Percentiles rank a stretch among this genome's conserved stretches.
Evolutionary conservation across 2,113 vertebrate genomes (phyloP).

Genomic region (Trichechus manatus): DNA sequence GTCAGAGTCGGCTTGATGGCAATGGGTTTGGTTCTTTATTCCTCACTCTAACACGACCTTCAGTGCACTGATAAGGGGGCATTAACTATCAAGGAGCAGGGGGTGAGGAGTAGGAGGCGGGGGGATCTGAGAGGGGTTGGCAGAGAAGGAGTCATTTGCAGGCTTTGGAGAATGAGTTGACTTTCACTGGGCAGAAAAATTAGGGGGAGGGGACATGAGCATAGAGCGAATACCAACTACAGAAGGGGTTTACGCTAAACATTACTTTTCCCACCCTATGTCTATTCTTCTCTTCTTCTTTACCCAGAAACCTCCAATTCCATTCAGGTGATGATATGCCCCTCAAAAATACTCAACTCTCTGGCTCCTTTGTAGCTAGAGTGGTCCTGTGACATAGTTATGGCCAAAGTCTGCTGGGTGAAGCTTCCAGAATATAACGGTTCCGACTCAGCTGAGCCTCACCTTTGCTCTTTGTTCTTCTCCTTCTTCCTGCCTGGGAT

Average conservation of each 20-base stretch:
- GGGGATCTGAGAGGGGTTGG: background rate
- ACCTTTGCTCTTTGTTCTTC: background rate
- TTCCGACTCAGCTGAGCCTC: background rate
- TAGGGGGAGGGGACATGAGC: background rate
- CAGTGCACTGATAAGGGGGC: background rate
- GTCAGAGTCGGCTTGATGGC: background rate
- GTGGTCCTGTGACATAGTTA: background rate
- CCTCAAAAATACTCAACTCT: background rate
- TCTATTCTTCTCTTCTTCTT: background rate
- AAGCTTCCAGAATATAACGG: background rate
- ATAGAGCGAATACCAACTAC: accelerated
- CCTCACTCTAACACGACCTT: background rate
- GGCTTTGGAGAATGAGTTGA: background rate
- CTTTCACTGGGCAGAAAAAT: background rate
- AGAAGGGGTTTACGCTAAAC: background rate
- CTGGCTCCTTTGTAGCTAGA: background rate
- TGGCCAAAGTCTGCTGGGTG: background rate
- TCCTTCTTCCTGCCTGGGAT: background rate
- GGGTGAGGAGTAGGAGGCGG: background rate
- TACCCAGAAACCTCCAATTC: background rate
- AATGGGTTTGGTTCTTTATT: background rate
- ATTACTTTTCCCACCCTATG: background rate
- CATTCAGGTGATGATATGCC: background rate
- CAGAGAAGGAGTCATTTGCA: no score
- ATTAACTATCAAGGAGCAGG: accelerated